Conservation (phyloP, 2,888 invertebrate species). For the Latrodectus elegans region DNA sequence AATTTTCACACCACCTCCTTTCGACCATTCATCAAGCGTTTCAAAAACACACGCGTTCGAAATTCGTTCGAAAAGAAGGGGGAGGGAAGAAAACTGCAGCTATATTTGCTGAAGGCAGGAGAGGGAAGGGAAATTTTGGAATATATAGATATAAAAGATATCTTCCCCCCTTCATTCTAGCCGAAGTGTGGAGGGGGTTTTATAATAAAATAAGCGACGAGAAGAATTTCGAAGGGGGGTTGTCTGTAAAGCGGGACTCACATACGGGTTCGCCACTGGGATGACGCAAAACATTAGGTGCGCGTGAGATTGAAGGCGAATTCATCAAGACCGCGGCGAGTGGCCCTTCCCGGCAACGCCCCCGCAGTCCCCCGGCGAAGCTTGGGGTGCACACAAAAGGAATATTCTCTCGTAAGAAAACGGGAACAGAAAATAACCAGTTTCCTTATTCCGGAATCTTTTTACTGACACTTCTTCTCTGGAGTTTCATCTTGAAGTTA, state of each 20-base stretch:
- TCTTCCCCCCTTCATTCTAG: slow-evolving; percentile 1
- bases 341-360: slow-evolving; percentile 35
- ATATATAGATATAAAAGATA: not conserved
- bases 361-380: not conserved
- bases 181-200: slow-evolving; percentile 23
- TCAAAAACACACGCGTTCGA: slow-evolving; percentile 66
- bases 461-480: not conserved
- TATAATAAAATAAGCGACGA: slow-evolving; percentile 59
- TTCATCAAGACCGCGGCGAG: slow-evolving; percentile 49
- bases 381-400: slow-evolving; percentile 41
- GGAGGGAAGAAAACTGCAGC: slow-evolving; percentile 41
- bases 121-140: not conserved
- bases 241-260: slow-evolving; percentile 42
- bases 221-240: slow-evolving; percentile 56
- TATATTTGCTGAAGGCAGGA: not conserved
- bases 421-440: slow-evolving; percentile 42
- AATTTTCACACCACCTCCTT: slow-evolving; percentile 45
- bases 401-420: slow-evolving; percentile 5
- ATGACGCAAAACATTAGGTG: slow-evolving; percentile 63
- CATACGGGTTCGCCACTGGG: slow-evolving; percentile 28
- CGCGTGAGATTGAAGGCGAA: slow-evolving; percentile 59
- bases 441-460: slow-evolving; percentile 13
- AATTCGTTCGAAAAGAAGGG: slow-evolving; percentile 24
- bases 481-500: slow-evolving; percentile 15
- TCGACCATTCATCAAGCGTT: slow-evolving; percentile 60